A percentile compares a stretch with the other conserved stretches of the same genome.
These are phyloP conservation scores for Amblyjoppa fuscipennis DNA, from an alignment of 2,888 invertebrate species.

Conservation along the genomic window DNA sequence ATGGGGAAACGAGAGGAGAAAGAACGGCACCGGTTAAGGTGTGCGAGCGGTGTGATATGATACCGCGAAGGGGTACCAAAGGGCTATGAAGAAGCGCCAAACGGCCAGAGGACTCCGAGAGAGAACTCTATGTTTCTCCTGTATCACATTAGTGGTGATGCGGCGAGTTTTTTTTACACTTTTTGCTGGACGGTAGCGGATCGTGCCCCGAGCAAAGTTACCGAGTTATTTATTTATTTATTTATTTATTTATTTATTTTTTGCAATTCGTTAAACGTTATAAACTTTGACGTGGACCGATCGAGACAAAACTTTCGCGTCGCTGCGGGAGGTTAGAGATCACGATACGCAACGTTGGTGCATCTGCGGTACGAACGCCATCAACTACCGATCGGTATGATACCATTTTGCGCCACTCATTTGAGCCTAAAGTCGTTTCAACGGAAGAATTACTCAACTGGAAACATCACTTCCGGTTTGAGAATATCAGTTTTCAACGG, in stretches of 20 bases:
- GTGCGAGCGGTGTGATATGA: background rate
- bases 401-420: no score
- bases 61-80: background rate
- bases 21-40: conserved; percentile 23
- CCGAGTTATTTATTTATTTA: background rate
- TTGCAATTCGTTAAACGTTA: no score
- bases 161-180: background rate
- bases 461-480: no score
- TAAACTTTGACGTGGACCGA: no score
- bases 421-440: no score
- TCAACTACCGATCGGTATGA: no score
- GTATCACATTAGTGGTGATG: background rate
- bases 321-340: no score
- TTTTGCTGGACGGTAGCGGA: background rate
- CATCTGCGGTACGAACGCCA: no score
- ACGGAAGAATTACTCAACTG: no score
- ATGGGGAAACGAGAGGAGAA: conserved; percentile 48
- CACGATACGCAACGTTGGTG: no score
- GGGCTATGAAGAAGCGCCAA: background rate
- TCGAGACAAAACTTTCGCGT: no score
- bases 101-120: background rate
- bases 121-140: conserved; percentile 2
- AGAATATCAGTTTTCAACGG: no score
- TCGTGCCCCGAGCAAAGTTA: background rate
- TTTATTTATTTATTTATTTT: background rate